These are phyloP conservation scores for Chloroceryle amazona DNA, from an alignment of 2,797 vertebrate species.

Conservation along the genomic window DNA sequence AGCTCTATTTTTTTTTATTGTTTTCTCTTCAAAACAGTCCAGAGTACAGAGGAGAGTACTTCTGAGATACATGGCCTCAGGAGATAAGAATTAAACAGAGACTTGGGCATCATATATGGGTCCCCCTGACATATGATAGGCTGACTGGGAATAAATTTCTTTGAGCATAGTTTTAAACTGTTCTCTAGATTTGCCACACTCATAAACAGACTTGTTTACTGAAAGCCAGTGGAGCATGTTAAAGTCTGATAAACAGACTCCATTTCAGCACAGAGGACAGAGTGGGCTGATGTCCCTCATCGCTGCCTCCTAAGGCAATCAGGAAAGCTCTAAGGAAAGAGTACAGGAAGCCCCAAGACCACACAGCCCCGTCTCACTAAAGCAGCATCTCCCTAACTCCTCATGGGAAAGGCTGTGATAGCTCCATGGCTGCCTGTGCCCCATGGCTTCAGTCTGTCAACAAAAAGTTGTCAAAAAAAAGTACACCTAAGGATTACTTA, in stretches of 20 bases:
- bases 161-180: not conserved
- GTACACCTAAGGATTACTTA: not conserved
- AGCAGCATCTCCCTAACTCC: not conserved
- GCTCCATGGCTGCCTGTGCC: not conserved
- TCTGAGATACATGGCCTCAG: not conserved
- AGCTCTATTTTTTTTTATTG: not conserved
- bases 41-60: not conserved
- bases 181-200: not conserved
- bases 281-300: slow-evolving; percentile 9
- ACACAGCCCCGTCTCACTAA: not conserved
- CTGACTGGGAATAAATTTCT: slow-evolving; percentile 35
- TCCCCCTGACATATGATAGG: not conserved
- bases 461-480: not conserved
- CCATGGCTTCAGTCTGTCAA: not conserved
- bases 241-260: slow-evolving; percentile 31
- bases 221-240: slow-evolving; percentile 56
- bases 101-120: not conserved
- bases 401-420: not conserved
- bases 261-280: not conserved
- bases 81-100: not conserved
- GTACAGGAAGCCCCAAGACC: not conserved
- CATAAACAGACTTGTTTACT: slow-evolving; percentile 66
- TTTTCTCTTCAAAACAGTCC: not conserved
- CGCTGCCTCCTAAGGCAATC: slow-evolving; percentile 28
- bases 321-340: not conserved